A percentile compares a stretch with the other conserved stretches of the same genome.
phyloP scores from a whole-genome alignment of 2,113 vertebrate species.

The Alouatta palliata region DNA sequence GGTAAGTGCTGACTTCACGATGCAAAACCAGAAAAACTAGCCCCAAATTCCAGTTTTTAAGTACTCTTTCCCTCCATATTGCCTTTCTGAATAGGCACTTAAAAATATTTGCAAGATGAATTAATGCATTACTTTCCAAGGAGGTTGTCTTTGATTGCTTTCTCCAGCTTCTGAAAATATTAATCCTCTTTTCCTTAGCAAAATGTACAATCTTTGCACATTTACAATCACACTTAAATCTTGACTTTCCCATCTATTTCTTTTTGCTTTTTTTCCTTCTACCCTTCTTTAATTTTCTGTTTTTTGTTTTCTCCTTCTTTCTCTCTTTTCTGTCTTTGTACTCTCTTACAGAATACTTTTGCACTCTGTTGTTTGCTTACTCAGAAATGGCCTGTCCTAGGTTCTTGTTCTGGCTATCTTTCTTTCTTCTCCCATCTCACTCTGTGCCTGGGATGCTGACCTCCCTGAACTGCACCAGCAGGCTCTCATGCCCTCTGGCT shows the following conservation, averaged over 20 bases:
- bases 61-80: background rate
- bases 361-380: background rate
- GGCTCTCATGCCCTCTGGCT: background rate
- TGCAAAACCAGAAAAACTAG: slow-evolving; percentile 9
- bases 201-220: background rate
- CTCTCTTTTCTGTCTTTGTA: background rate
- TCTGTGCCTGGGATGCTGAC: background rate
- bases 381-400: background rate
- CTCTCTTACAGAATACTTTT: background rate
- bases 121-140: background rate
- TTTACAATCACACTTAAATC: background rate
- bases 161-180: background rate
- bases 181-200: background rate
- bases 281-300: background rate
- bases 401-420: background rate
- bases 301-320: background rate
- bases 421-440: background rate
- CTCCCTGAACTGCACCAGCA: background rate
- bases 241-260: background rate
- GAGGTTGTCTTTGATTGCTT: background rate
- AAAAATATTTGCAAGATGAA: slow-evolving; percentile 29
- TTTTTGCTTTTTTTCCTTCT: background rate
- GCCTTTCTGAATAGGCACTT: background rate
- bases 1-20: background rate
- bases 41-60: slow-evolving; percentile 18